Evolutionary conservation across 2,888 invertebrate genomes (phyloP).

Genomic region (Caradrina clavipalpis): DNA sequence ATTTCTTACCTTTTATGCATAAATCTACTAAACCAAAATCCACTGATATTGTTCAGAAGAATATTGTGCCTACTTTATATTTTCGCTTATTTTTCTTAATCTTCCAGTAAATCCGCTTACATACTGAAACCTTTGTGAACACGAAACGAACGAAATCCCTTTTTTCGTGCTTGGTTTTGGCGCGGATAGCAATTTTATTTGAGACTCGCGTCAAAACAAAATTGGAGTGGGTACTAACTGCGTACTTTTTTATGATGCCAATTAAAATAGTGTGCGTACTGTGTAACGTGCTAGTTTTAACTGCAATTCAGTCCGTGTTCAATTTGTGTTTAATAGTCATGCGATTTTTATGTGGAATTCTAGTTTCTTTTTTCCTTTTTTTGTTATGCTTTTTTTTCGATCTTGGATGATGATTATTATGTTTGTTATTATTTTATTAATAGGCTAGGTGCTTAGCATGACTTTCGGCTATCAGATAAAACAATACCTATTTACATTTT

Average conservation of each 20-base stretch:
- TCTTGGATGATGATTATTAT: no score
- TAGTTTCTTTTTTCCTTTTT: slow-evolving; percentile 1
- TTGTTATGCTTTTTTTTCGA: background rate
- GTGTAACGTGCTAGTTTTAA: slow-evolving; percentile 42
- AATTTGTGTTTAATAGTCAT: slow-evolving; percentile 41
- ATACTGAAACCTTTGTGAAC: slow-evolving; percentile 76
- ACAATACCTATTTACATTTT: no score
- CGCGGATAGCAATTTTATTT: slow-evolving; percentile 64
- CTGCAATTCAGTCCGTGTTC: slow-evolving; percentile 49
- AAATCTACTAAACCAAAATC: slow-evolving; percentile 59
- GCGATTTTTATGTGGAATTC: slow-evolving; percentile 25
- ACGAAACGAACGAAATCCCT: slow-evolving; percentile 75
- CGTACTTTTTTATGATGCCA: slow-evolving; percentile 60
- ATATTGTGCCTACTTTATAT: slow-evolving; percentile 72
- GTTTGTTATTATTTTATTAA: background rate
- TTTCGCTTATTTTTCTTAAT: slow-evolving; percentile 78
- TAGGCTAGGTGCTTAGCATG: no score
- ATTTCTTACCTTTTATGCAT: slow-evolving; percentile 59
- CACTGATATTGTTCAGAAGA: slow-evolving; percentile 64
- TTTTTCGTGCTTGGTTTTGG: slow-evolving; percentile 62
- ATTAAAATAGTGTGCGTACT: slow-evolving; percentile 54
- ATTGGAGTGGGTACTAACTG: slow-evolving; percentile 56
- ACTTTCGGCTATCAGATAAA: no score
- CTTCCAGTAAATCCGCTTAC: slow-evolving; percentile 79
- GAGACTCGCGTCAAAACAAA: slow-evolving; percentile 70